Conservation (phyloP, 64 coral and sea anemone species). For the Stichodactyla helianthus region DNA sequence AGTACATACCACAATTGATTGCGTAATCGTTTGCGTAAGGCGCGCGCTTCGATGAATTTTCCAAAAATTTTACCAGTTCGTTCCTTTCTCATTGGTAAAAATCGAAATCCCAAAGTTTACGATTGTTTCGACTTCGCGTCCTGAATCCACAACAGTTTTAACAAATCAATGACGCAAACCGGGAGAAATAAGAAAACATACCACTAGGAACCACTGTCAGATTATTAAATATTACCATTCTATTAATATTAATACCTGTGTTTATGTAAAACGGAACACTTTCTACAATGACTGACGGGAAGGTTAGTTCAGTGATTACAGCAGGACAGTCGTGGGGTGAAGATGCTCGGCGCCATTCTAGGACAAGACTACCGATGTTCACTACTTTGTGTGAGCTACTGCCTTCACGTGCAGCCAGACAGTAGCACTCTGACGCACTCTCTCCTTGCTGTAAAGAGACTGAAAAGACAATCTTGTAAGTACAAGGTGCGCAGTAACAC, state of each 20-base stretch:
- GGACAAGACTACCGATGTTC: constrained; percentile 78
- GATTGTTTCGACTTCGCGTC: no score
- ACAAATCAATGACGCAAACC: no score
- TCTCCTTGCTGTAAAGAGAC: constrained; percentile 93
- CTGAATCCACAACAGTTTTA: no score
- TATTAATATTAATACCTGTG: constrained; percentile 60
- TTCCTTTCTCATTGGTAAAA: no score
- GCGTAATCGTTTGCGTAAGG: no score
- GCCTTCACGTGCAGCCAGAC: constrained; percentile 60
- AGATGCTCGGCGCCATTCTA: constrained; percentile 77
- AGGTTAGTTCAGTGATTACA: constrained; percentile 77
- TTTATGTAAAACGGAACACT: constrained; percentile 81
- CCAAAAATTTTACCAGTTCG: no score
- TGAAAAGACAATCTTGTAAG: constrained; percentile 3
- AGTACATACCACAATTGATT: no score
- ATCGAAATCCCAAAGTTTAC: no score
- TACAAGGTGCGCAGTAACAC: neutral
- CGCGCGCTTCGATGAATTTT: no score
- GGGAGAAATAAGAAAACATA: no score
- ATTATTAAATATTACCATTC: neutral
- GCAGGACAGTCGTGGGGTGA: constrained; percentile 68
- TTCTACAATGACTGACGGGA: constrained; percentile 90
- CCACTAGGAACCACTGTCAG: no score
- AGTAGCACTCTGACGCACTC: constrained; percentile 94
- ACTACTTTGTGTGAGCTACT: constrained; percentile 69